These are phyloP conservation scores for Drosophila phalerata DNA, from an alignment of 2,888 invertebrate genomes.

Conservation along the genomic window DNA sequence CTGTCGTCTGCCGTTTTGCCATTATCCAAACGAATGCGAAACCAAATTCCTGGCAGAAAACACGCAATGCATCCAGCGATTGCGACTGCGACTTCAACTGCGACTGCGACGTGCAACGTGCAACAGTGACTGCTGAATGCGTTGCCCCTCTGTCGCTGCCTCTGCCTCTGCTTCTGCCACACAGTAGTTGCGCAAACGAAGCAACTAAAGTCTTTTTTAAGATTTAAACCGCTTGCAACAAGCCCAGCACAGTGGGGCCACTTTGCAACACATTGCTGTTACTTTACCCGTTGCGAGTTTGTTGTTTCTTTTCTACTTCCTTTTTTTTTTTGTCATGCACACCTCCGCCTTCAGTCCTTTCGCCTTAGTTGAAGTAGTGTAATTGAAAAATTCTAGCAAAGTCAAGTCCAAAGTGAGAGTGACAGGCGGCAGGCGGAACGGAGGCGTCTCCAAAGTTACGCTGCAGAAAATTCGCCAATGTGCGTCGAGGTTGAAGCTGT, in stretches of 20 bases:
- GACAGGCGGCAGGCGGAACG: slow-evolving; percentile 69
- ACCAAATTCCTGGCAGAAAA: slow-evolving; percentile 76
- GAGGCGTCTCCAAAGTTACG: slow-evolving; percentile 76
- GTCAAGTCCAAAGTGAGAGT: slow-evolving; percentile 82
- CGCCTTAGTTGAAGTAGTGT: slow-evolving; percentile 68
- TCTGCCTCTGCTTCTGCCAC: not conserved
- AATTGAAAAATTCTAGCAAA: slow-evolving; percentile 82
- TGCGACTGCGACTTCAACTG: slow-evolving; percentile 20
- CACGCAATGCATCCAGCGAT: slow-evolving; percentile 72
- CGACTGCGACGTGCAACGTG: slow-evolving; percentile 16
- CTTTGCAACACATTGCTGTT: slow-evolving; percentile 60
- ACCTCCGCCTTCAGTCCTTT: not conserved
- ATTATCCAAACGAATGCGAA: slow-evolving; percentile 79
- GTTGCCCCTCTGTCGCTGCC: slow-evolving; percentile 6
- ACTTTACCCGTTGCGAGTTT: slow-evolving; percentile 44
- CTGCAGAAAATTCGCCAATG: slow-evolving; percentile 74
- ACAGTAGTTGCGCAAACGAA: slow-evolving; percentile 18
- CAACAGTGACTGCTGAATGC: slow-evolving; percentile 25
- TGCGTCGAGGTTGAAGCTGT: slow-evolving; percentile 42
- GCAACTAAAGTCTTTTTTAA: slow-evolving; percentile 58
- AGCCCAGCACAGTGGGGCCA: slow-evolving; percentile 50
- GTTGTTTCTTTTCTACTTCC: slow-evolving; percentile 9
- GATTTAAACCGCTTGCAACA: slow-evolving; percentile 62
- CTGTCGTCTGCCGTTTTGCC: slow-evolving; percentile 60
- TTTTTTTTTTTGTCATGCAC: slow-evolving; percentile 5